Evolutionary conservation across 2,113 vertebrate species (phyloP).

Genomic region (Apaloderma vittatum): DNA sequence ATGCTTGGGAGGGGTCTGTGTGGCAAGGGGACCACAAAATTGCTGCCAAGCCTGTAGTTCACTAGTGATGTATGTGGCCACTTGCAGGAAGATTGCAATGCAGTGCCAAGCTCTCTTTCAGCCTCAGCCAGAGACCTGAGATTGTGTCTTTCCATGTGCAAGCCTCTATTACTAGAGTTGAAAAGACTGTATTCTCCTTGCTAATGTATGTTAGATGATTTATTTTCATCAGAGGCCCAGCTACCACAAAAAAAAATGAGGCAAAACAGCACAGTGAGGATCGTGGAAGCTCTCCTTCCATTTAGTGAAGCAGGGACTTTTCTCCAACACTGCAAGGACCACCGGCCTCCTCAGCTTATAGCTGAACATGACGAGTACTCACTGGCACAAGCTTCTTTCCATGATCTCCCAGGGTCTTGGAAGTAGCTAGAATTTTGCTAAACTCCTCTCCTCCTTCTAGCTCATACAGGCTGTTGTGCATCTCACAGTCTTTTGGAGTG

Average conservation of each 20-base stretch:
- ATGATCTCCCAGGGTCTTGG: not conserved
- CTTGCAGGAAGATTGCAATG: not conserved
- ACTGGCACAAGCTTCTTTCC: not conserved
- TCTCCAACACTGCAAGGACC: not conserved
- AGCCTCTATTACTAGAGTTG: not conserved
- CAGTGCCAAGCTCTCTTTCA: not conserved
- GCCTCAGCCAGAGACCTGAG: not conserved
- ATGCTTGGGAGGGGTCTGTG: not conserved
- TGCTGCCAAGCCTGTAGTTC: not conserved
- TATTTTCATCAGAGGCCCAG: not conserved
- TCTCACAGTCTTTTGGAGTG: not conserved
- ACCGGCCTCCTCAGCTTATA: too few relatives aligned
- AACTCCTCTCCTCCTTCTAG: not conserved
- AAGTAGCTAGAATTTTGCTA: not conserved
- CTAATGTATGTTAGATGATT: not conserved
- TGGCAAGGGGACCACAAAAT: not conserved
- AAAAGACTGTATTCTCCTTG: not conserved
- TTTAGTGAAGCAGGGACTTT: not conserved
- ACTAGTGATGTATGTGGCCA: not conserved
- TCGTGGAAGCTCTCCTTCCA: not conserved
- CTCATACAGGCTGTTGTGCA: not conserved
- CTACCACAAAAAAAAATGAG: not conserved
- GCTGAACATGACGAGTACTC: not conserved
- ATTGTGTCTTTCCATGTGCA: not conserved
- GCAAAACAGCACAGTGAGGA: fast-evolving